A percentile compares a stretch with the other conserved stretches of the same genome.
These are phyloP conservation scores for Diadema setosum DNA, from an alignment of 35 echinoderm and acorn worm species.

Conservation along the genomic window DNA sequence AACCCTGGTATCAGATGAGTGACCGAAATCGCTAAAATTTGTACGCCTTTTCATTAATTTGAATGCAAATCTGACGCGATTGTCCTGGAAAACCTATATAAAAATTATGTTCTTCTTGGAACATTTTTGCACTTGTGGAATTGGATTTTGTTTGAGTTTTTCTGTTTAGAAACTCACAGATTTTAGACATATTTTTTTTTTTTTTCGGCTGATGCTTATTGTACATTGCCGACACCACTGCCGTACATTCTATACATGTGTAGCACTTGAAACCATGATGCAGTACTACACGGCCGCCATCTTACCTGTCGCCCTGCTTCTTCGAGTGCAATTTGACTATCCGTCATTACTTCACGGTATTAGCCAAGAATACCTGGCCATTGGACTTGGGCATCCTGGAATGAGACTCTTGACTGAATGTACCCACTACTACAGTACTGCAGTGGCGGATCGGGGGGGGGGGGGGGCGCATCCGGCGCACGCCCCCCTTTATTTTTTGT, in stretches of 20 bases:
- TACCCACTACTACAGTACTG: not conserved
- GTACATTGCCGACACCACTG: not conserved
- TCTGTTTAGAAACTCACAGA: no score
- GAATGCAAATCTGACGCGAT: no score
- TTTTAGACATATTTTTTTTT: not conserved
- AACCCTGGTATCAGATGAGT: no score
- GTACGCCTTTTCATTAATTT: no score
- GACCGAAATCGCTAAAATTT: no score
- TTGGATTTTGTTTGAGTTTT: not conserved
- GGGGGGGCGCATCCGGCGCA: no score
- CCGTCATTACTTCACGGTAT: not conserved
- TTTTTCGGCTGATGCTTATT: not conserved
- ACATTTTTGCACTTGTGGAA: slow-evolving; percentile 2
- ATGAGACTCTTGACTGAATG: not conserved
- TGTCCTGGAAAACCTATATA: no score
- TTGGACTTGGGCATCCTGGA: not conserved
- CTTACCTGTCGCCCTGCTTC: not conserved
- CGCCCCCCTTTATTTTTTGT: no score
- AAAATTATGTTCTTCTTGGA: no score
- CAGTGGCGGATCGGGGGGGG: no score
- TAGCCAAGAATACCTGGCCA: not conserved
- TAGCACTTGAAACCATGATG: not conserved
- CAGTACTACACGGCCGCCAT: not conserved
- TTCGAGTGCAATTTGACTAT: not conserved
- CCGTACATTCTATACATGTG: not conserved